Evolutionary conservation across 2,888 invertebrate species (phyloP), one percentile per base, ranked within the genome.

Genomic region (Drosophila neutralis): DNA sequence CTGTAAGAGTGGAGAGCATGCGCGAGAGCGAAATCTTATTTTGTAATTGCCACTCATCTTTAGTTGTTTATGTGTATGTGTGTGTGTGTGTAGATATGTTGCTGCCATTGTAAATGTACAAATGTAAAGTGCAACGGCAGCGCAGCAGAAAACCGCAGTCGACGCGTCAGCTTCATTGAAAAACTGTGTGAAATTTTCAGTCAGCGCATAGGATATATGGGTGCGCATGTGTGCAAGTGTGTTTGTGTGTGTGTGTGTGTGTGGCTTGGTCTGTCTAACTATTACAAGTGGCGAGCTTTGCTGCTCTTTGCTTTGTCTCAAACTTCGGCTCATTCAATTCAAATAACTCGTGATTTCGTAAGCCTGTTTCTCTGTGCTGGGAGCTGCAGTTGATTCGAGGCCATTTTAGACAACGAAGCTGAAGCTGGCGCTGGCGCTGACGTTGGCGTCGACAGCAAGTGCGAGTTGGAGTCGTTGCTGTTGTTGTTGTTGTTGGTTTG

Each of bases 281-380:
- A 74, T 76, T 78, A 66, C 80, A 86, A 80, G 78, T 80, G 68
- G 61, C 58, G 74, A 62, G 66, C 65, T 78, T 58, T 64, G 77
- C 51, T 48, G 29, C 35, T 57, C 65, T 80, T 75, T 62, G 75
- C 68, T 78, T 77, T 73, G 78, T 73, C 58, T 68, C 70, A 48
- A 48, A 56, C 67, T 49, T 68, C 73, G 71, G 73, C 89, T 87
- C 87, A 89, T 89, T 87, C 87, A 89, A 87, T 87, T 87, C 89
- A 87, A 89, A 87, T 87, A 82, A 78, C 82, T 87, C 85, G 85
- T 85, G 87, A 89, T 89, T 87, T 89, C 87, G 89, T 85, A 83
- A 89, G 87, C 86, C 87, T 89, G 88, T 82, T 86, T 87, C 67
- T 38, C 18, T 18, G n/a, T 36, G 57, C 57, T 73, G 68, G 78